A percentile compares a stretch with the other conserved stretches of the same genome.
These are phyloP conservation scores for Zaprionus lineosus DNA, from an alignment of 2,888 invertebrate genomes.

Conservation along the genomic window DNA sequence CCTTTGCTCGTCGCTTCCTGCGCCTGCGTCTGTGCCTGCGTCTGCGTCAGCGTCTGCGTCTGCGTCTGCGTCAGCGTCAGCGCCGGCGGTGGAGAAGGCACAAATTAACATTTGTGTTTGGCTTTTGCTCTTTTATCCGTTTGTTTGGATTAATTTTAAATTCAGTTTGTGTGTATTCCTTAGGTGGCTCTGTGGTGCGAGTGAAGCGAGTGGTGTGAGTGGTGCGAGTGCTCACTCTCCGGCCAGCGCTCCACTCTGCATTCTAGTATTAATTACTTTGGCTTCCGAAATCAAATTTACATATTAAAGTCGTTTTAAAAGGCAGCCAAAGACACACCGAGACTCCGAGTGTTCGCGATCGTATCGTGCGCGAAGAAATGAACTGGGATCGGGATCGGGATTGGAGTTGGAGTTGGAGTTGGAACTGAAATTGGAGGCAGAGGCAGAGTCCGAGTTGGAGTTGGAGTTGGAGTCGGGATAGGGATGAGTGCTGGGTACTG, in stretches of 20 bases:
- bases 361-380: constrained; percentile 73
- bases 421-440: neutral
- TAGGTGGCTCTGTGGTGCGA: constrained; percentile 37
- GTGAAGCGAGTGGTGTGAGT: constrained; percentile 31
- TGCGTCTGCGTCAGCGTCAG: constrained; percentile 28
- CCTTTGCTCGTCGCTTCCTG: constrained; percentile 73
- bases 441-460: too few species aligned
- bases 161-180: constrained; percentile 63
- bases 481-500: too few species aligned
- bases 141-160: constrained; percentile 80
- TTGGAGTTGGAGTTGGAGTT: constrained; percentile 41
- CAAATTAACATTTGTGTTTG: constrained; percentile 77
- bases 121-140: constrained; percentile 77
- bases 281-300: constrained; percentile 83
- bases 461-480: too few species aligned
- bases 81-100: constrained; percentile 41
- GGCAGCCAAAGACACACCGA: constrained; percentile 18
- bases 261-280: constrained; percentile 83
- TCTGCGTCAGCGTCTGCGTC: too few species aligned
- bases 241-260: constrained; percentile 53
- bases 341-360: constrained; percentile 47
- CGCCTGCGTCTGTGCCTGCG: constrained; percentile 11
- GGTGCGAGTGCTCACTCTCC: constrained; percentile 12
- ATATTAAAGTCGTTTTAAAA: constrained; percentile 80
- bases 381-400: constrained; percentile 46